Conservation (phyloP, 1,140 invertebrate species). For the Listronotus bonariensis region DNA sequence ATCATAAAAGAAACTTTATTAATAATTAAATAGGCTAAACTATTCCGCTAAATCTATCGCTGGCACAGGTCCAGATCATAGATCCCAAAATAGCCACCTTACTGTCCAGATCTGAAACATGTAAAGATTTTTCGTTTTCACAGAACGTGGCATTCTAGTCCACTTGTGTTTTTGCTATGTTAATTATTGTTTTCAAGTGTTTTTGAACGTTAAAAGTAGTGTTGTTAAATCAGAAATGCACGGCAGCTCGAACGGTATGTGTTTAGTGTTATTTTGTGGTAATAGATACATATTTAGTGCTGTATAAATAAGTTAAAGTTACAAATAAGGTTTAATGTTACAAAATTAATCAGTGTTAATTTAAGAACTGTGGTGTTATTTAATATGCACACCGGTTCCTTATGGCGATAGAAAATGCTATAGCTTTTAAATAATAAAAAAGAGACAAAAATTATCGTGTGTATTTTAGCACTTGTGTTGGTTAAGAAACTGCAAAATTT, state of each 20-base stretch:
- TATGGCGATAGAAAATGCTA: too few relatives aligned
- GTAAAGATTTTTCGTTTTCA: slow-evolving; percentile 14
- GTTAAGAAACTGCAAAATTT: too few relatives aligned
- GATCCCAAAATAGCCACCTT: slow-evolving; percentile 31
- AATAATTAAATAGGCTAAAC: slow-evolving; percentile 28
- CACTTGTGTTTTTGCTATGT: slow-evolving; percentile 17
- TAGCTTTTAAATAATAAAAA: too few relatives aligned
- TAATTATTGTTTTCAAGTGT: not conserved
- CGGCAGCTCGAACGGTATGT: slow-evolving; percentile 14
- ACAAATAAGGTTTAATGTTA: too few relatives aligned
- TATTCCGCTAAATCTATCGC: slow-evolving; percentile 10
- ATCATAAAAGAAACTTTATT: not conserved
- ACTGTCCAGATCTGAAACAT: slow-evolving; percentile 22
- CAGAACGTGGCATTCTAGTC: not conserved
- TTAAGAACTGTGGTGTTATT: too few relatives aligned
- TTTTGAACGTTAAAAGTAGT: not conserved
- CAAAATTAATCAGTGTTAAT: too few relatives aligned
- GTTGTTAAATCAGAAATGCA: slow-evolving; percentile 1
- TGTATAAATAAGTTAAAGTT: too few relatives aligned
- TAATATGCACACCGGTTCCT: too few relatives aligned
- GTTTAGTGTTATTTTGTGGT: too few relatives aligned
- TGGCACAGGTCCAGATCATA: slow-evolving; percentile 18
- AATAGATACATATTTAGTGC: too few relatives aligned
- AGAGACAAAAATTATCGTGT: too few relatives aligned
- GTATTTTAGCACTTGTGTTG: too few relatives aligned